Base-by-base conservation (phyloP, 1,140 invertebrate genomes). In the Solen grandis region DNA sequence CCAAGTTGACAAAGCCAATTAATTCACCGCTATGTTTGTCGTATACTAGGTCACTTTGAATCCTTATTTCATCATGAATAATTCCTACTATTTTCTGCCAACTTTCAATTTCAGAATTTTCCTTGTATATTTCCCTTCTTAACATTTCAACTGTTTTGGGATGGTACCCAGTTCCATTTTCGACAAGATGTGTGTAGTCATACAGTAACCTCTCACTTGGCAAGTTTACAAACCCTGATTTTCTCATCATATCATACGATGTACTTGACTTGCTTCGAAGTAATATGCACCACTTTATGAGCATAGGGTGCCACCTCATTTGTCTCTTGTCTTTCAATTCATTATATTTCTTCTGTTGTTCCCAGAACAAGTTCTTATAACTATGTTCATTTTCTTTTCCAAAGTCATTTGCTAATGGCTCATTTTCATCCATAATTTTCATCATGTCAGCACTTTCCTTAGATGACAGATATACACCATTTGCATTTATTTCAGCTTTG, bases 131-230 rank as follows among this genome's bases (percentile, higher is more conserved):
- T 52, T 69, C 66, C 1, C 31, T 69, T 27, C 52, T 16, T 19
- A 69, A 52, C 38, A 69, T 52, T 54, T 69, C n/a, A 27, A 10
- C 36, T 5, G 50, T 54, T 41, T 36, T 31, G 10, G 63, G 2
- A 19, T 66, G 63, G 22, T 5, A 66, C 19, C 35, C 63, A 33
- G 50, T 54, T 29, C 14, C 66, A 69, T 22, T 69, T 50, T 69
- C 16, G 19, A 52, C 27, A 4, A 69, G 14, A n/a, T 69, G 66
- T 2, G 66, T 50, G 52, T 69, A 69, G 66, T 69, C 62, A 38
- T 69, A 69, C 66, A 69, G 25, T 14, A 69, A n/a, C n/a, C 38
- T 69, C 36, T 69, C 66, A 69, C 41, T 69, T n/a, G 66, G 38
- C 14, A 69, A 33, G 31, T 46, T 69, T 3, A 69, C 41, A 69